Conservation (phyloP, 30 jellyfish, hydroid and myxozoan genomes). For the Chrysaora quinquecirrha region DNA sequence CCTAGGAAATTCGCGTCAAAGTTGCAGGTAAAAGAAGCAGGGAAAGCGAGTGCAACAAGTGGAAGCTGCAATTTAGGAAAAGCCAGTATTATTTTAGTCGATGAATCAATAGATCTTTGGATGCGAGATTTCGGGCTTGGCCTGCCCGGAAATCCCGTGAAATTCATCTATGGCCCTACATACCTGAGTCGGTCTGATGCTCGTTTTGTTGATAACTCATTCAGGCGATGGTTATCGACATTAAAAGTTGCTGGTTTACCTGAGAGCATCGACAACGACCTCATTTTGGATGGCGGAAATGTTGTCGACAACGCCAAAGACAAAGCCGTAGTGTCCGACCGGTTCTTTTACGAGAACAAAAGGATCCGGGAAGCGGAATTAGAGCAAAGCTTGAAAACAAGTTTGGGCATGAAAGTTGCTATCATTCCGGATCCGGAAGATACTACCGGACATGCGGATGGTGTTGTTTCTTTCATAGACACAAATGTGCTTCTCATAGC, state of each 20-base stretch:
- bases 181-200: slow-evolving; percentile 64
- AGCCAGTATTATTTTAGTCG: slow-evolving; percentile 38
- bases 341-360: slow-evolving; percentile 49
- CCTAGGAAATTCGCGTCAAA: slow-evolving; percentile 22
- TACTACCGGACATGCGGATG: slow-evolving; percentile 78
- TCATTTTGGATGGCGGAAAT: slow-evolving; percentile 62
- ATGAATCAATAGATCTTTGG: slow-evolving; percentile 58
- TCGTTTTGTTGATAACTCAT: slow-evolving; percentile 28
- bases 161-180: slow-evolving; percentile 47
- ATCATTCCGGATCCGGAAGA: slow-evolving; percentile 72
- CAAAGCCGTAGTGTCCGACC: slow-evolving; percentile 55
- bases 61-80: slow-evolving; percentile 61
- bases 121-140: slow-evolving; percentile 63
- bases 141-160: slow-evolving; percentile 49
- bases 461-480: slow-evolving; percentile 69
- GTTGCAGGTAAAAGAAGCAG: background rate
- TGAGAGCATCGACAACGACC: background rate
- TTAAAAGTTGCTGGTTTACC: slow-evolving; percentile 12
- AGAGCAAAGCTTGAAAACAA: slow-evolving; percentile 10
- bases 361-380: slow-evolving; percentile 21
- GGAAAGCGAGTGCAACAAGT: background rate
- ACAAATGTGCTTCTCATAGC: slow-evolving; percentile 49
- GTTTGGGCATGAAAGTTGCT: slow-evolving; percentile 53
- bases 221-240: slow-evolving; percentile 24
- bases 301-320: slow-evolving; percentile 67